Percentiles rank a stretch among this genome's conserved stretches.
Evolutionary conservation across 92 coral and sea anemone genomes (phyloP).

Genomic region (Epizoanthus illoricatus): DNA sequence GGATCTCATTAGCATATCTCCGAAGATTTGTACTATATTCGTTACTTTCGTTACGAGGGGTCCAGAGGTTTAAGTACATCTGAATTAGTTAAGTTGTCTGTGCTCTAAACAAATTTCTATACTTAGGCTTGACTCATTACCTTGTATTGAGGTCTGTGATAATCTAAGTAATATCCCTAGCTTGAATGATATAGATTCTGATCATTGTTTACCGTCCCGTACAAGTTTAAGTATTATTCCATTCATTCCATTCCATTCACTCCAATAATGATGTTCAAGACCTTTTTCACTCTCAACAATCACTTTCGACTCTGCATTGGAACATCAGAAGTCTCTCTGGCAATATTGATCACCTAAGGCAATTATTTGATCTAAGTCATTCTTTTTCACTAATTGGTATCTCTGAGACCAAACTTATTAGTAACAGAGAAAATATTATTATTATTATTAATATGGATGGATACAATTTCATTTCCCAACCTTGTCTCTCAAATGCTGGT

Average conservation of each 20-base stretch:
- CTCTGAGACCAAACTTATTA: constrained; percentile 34
- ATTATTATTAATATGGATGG: constrained; percentile 19
- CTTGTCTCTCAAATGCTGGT: constrained; percentile 41
- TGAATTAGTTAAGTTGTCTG: constrained; percentile 32
- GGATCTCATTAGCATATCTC: too few relatives aligned
- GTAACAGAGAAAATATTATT: neutral
- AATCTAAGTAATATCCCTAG: constrained; percentile 46
- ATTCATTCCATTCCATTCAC: constrained; percentile 58
- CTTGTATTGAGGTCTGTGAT: constrained; percentile 36
- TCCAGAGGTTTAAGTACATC: constrained; percentile 23
- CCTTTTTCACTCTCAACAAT: constrained; percentile 6
- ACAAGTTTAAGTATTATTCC: constrained; percentile 56
- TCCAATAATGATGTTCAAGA: constrained; percentile 36
- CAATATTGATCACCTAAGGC: too few relatives aligned
- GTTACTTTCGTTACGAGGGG: too few relatives aligned
- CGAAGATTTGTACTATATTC: too few relatives aligned
- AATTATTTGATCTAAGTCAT: constrained; percentile 21
- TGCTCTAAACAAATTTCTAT: constrained; percentile 37
- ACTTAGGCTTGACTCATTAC: constrained; percentile 37
- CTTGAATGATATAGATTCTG: constrained; percentile 56
- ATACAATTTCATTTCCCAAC: constrained; percentile 36
- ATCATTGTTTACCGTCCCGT: constrained; percentile 48
- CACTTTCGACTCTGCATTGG: too few relatives aligned
- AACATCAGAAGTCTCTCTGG: too few relatives aligned
- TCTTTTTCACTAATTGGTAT: constrained; percentile 46